Conservation (phyloP, 2,888 invertebrate genomes). For the Eudasyphora cyanicolor region DNA sequence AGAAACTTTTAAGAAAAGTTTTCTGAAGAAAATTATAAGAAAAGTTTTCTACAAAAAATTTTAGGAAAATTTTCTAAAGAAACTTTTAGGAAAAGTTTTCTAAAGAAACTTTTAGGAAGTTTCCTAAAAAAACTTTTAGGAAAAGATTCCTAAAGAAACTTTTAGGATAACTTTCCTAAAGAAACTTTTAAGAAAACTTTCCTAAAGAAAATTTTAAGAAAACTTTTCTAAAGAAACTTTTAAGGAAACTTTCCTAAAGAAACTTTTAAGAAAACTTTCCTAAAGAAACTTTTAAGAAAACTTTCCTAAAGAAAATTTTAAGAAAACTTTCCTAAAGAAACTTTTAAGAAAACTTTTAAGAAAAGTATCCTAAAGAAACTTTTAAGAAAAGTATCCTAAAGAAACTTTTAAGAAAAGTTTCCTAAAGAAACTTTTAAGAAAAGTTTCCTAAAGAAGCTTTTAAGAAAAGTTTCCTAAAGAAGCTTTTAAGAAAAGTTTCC, state of each 20-base stretch:
- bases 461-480: background rate
- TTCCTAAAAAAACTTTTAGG: background rate
- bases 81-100: too few relatives aligned
- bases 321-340: background rate
- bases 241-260: too few relatives aligned
- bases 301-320: background rate
- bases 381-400: background rate
- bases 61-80: too few relatives aligned
- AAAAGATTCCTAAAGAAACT: background rate
- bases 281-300: too few relatives aligned
- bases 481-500: background rate
- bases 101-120: background rate
- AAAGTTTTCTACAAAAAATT: too few relatives aligned
- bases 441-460: background rate
- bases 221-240: too few relatives aligned
- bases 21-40: too few relatives aligned
- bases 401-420: background rate
- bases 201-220: background rate
- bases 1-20: too few relatives aligned
- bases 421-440: background rate
- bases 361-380: background rate
- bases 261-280: too few relatives aligned
- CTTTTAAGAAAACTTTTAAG: background rate
- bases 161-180: background rate
- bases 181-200: background rate